Percentiles rank a stretch among this genome's conserved stretches.
Conservation (phyloP, 2,113 vertebrate species). For the Anoura caudifer region DNA sequence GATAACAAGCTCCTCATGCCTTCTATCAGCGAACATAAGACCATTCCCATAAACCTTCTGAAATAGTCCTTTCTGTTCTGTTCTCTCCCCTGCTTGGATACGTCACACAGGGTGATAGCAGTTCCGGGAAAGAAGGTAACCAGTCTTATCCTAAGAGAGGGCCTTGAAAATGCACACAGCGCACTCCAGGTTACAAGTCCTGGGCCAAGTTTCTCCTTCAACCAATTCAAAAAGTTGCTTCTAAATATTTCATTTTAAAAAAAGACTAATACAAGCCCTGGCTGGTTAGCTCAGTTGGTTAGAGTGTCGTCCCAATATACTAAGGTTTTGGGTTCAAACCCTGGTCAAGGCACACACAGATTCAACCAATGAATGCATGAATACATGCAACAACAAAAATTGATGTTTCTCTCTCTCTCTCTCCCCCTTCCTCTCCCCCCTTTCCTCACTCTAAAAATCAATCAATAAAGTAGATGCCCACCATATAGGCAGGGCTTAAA, state of each 20-base stretch:
- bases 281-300: neutral
- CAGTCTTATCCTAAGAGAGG: slow-evolving; percentile 38
- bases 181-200: neutral
- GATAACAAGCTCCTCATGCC: neutral
- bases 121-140: neutral
- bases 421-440: neutral
- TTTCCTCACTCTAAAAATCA: neutral
- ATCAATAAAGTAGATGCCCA: too few species aligned
- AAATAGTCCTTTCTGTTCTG: slow-evolving; percentile 21
- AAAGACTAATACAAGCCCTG: neutral
- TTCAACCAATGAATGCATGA: neutral
- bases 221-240: slow-evolving; percentile 34
- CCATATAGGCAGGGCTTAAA: too few species aligned
- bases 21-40: neutral
- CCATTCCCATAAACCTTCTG: slow-evolving; percentile 5
- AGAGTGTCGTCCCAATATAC: too few species aligned
- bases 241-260: neutral
- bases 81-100: neutral
- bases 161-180: slow-evolving; percentile 47
- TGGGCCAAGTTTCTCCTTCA: slow-evolving; percentile 6
- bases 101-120: slow-evolving; percentile 18
- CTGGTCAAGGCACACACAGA: neutral
- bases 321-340: too few species aligned
- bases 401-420: neutral
- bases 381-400: too few species aligned